Evolutionary conservation across 2,888 invertebrate species (phyloP), one percentile per base, ranked within the genome.

Genomic region (Orthosia gracilis): DNA sequence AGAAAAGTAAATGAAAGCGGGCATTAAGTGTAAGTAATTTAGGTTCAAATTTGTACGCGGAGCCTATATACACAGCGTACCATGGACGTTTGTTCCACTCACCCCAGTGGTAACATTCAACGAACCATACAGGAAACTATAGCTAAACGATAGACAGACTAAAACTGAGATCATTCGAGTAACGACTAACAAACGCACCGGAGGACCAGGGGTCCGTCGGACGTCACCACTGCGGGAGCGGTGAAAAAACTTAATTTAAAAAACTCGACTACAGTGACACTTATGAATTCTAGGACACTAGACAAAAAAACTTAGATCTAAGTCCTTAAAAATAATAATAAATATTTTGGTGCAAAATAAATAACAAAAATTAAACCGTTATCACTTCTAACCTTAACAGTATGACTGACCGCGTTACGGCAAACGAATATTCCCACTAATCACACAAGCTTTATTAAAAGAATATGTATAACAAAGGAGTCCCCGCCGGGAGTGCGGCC

Each of bases 1-100:
- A 95, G 94, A 95, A 96, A 96, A 96, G 90, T 90, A 94, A 94
- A 94, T 85, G 94, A 94, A 96, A 96, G 96, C 96, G 93, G 96
- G 94, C 91, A 90, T 94, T 92, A 93, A 90, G 92, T 92, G 91
- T 94, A 94, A 91, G 94, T 94, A 93, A 93, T 94, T 94, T 93
- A 95, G 94, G 94, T 94, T 95, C 93, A 91, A 95, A 93, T 94
- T 94, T 93, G 96, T 96, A 96, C 96, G 96, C 96, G 94, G 95
- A 95, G 95, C 92, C 92, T 95, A 95, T 94, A 91, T 96, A 96
- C 95, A 96, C 96, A 94, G 96, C 96, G 96, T 95, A 96, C 96
- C 91, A 94, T 96, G 96, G 96, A 96, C 96, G 96, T 96, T 95
- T 95, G 91, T 94, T 94, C 94, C 94, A 89, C 93, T 90, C 83